Conservation (phyloP, 2,888 invertebrate genomes). For the Linyphia triangularis region DNA sequence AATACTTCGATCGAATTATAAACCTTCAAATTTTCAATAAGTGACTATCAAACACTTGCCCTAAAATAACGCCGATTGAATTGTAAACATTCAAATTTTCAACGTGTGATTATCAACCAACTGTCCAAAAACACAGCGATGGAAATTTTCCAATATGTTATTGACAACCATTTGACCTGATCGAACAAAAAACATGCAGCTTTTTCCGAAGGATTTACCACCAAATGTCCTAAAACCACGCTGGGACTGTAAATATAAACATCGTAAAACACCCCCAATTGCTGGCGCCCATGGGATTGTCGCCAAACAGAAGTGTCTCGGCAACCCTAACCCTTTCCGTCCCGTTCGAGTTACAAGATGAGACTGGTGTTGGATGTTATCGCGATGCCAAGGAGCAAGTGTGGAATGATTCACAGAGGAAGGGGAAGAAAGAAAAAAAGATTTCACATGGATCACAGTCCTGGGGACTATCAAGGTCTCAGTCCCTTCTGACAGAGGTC, state of each 20-base stretch:
- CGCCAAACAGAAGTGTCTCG: conserved; percentile 12
- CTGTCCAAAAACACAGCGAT: no score
- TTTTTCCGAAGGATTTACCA: not conserved
- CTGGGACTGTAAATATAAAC: no score
- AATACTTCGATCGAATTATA: no score
- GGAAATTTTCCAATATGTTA: no score
- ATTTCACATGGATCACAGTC: conserved; percentile 47
- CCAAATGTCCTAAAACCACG: not conserved
- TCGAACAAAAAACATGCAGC: no score
- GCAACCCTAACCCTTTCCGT: conserved; percentile 64
- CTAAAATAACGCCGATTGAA: no score
- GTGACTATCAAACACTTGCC: no score
- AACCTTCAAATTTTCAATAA: no score
- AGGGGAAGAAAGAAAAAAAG: conserved; percentile 14
- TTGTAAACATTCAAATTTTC: no score
- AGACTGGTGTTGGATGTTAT: conserved; percentile 61
- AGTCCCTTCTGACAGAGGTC: conserved; percentile 71
- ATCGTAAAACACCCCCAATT: not conserved
- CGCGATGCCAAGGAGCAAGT: conserved; percentile 66
- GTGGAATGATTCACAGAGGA: conserved; percentile 62
- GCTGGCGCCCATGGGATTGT: not conserved
- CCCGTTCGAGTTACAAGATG: conserved; percentile 37
- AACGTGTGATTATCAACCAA: no score
- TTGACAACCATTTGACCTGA: not conserved
- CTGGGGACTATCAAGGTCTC: conserved; percentile 72